A percentile compares a stretch with the other conserved stretches of the same genome.
Evolutionary conservation across 2,888 invertebrate genomes (phyloP).

Genomic region (Synanthedon formicaeformis): DNA sequence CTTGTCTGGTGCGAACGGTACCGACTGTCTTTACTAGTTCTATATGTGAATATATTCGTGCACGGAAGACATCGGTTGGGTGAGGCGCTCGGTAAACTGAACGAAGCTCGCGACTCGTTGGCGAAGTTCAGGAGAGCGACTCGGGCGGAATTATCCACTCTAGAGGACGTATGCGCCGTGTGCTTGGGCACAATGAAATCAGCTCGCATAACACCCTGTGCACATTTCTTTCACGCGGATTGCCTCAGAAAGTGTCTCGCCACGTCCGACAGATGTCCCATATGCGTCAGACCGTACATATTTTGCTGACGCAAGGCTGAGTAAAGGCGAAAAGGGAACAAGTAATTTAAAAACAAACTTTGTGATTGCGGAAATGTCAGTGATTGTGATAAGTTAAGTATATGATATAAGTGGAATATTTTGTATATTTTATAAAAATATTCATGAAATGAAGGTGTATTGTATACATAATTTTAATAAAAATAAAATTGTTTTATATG

Average conservation of each 20-base stretch:
- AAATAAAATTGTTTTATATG: too few relatives aligned
- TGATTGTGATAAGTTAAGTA: too few relatives aligned
- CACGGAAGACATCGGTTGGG: constrained; percentile 73
- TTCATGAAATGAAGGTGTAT: too few relatives aligned
- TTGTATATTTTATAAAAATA: too few relatives aligned
- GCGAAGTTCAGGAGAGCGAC: constrained; percentile 75
- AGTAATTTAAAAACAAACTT: too few relatives aligned
- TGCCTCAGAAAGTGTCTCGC: constrained; percentile 81
- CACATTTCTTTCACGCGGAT: constrained; percentile 83
- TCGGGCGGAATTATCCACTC: constrained; percentile 72
- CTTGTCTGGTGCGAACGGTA: constrained; percentile 69
- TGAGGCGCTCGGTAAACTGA: constrained; percentile 67
- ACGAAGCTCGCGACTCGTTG: constrained; percentile 72
- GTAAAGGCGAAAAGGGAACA: not conserved
- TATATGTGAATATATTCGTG: constrained; percentile 76
- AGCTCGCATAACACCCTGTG: constrained; percentile 82
- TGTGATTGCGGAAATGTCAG: too few relatives aligned
- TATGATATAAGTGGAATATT: too few relatives aligned
- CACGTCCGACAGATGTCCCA: constrained; percentile 77
- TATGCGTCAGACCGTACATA: constrained; percentile 77
- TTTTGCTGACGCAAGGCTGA: constrained; percentile 46
- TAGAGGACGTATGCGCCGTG: constrained; percentile 84
- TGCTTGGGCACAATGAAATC: constrained; percentile 78
- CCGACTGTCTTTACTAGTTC: constrained; percentile 68
- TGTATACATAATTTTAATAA: too few relatives aligned